Evolutionary conservation across 2,113 vertebrate genomes (phyloP).

Genomic region (Butastur rufipennis): DNA sequence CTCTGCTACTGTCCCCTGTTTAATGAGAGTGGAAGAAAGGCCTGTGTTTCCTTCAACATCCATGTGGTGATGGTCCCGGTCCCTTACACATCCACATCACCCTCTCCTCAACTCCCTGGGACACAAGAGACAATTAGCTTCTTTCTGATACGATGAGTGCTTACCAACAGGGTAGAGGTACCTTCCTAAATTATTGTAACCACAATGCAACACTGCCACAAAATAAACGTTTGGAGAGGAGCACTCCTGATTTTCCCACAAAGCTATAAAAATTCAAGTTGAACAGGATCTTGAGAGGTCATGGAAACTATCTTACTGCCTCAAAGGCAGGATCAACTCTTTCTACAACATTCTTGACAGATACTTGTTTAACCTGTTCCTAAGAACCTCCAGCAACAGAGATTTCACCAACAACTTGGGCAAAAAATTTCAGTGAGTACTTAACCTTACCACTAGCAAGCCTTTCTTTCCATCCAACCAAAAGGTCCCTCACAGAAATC

Average conservation of each 20-base stretch:
- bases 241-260: neutral
- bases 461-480: neutral
- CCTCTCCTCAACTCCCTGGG: neutral
- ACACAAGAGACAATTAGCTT: neutral
- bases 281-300: neutral
- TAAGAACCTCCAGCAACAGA: neutral
- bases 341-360: neutral
- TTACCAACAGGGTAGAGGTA: neutral
- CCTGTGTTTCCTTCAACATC: neutral
- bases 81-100: neutral
- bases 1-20: neutral
- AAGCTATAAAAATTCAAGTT: neutral
- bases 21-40: neutral
- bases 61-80: neutral
- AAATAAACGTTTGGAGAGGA: neutral
- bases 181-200: neutral
- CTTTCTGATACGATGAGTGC: neutral
- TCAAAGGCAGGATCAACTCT: neutral
- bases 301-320: neutral
- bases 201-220: neutral
- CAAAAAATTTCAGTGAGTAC: neutral
- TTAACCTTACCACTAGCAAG: neutral
- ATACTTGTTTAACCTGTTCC: neutral
- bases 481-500: neutral
- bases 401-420: neutral